Evolutionary conservation across 2,797 vertebrate genomes (phyloP), one percentile per base, ranked within the genome.

Genomic region (Tamandua tetradactyla): DNA sequence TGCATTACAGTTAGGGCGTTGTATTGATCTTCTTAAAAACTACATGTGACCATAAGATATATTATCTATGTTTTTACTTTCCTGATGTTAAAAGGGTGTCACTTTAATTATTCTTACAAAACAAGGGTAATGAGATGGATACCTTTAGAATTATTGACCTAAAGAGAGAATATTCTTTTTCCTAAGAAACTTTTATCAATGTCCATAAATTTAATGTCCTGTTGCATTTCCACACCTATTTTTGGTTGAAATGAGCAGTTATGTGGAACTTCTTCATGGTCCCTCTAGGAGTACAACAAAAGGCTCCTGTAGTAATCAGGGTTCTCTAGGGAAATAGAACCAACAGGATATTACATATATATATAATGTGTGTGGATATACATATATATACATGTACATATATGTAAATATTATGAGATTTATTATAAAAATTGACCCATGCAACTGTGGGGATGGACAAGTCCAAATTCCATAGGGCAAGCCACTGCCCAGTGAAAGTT

Each of bases 141-240:
- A 49, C 0, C 18, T 85, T 88, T 76, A 83, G 14, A 85, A 66
- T 20, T 78, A 32, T 64, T 68, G 32, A 66, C 20, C 18, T 78
- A 86, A 91, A 64, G 18, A 95, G 91, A 92, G 62, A 72, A 76
- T 57, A 55, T 74, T 75, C 5, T 71, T 94, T 94, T 94, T 64
- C 57, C 76, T 92, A 95, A 83, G 47, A 94, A 66, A 83, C 1
- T n/a, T 88, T 80, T 59, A 61, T 69, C 25, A 47, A 2, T 78
- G 69, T 75, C 27, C 42, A 37, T 81, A 89, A 82, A 85, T 37
- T 74, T n/a, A 52, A 52, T 13, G 4, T 18, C 15, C 22, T 61
- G 4, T 82, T 90, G 93, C 37, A 23, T 86, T 66, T 32, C 52
- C 30, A 42, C 25, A 18, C 15, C 18, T 2, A 6, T 78, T 89